Conservation (phyloP, 2,888 invertebrate species). For the Lepas anatifera region DNA sequence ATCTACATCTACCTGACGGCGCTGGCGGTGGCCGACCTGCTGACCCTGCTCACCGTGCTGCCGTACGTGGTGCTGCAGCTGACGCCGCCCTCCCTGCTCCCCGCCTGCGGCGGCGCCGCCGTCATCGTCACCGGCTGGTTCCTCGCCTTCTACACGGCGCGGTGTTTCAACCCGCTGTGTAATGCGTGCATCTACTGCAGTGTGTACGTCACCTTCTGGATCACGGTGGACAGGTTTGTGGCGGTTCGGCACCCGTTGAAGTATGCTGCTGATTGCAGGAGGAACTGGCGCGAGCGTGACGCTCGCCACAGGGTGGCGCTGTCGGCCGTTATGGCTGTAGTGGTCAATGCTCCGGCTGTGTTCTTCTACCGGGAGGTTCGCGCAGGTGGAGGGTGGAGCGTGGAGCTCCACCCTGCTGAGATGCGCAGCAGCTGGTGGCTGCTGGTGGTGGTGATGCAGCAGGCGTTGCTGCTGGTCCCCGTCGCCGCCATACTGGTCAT, state of each 20-base stretch:
- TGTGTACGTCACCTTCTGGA: slow-evolving; percentile 3
- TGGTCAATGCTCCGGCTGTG: neutral
- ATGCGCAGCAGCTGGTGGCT: neutral
- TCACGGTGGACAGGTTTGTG: slow-evolving; percentile 59
- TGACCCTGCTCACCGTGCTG: neutral
- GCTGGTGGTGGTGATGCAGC: neutral
- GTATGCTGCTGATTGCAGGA: slow-evolving; percentile 48
- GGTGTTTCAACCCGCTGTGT: neutral
- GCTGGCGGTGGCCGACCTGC: neutral
- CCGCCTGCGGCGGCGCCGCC: neutral
- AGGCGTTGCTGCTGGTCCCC: neutral
- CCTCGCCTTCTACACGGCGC: neutral
- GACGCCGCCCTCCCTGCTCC: neutral
- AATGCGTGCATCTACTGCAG: neutral
- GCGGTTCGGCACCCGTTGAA: slow-evolving; percentile 60
- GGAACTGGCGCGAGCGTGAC: slow-evolving; percentile 43
- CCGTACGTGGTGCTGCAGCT: neutral
- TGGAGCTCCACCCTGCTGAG: neutral
- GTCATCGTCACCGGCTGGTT: neutral
- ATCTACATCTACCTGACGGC: neutral
- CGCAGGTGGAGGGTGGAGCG: neutral
- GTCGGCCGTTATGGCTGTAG: neutral
- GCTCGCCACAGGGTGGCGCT: slow-evolving; percentile 29
- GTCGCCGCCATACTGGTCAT: neutral
- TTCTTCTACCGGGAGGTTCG: neutral